Base-by-base conservation (phyloP, 2,888 invertebrate species). In the Netelia inedita region DNA sequence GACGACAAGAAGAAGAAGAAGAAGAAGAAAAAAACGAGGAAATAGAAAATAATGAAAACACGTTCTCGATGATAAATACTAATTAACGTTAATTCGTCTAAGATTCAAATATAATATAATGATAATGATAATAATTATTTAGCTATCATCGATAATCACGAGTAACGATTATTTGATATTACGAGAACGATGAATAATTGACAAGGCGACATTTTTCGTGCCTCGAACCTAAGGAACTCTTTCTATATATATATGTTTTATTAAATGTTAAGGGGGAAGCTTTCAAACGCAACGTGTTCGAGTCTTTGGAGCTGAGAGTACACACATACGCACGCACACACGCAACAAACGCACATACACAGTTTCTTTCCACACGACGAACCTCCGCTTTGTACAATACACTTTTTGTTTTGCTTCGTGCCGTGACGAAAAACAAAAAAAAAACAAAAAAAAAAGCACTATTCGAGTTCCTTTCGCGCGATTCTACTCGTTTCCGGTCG, bases 171-270 rank as follows among this genome's bases (percentile, higher is more conserved):
- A 72, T 73, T 73, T 63, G 16, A 68, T 63, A 63, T 74, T 35
- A 82, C 78, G 71, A 75, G 84, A 86, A 81, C 74, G 82, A 76
- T 69, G 68, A 82, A 79, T 81, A 79, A 82, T 84, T 69, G 74
- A 82, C 85, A 71, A 74, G 72, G 81, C 73, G 78, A 72, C 68
- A 82, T 63, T 81, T 78, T 61, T 41, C 19, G 74, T 59, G 74
- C 68, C 53, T 87, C 87, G 86, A 88, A 87, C 82, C 87, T 86
- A 87, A 89, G 79, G 82, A 88, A 85, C 82, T 80, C 81, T 46
- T 41, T 63, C 63, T 35, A 55, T 81, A 16, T 19, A 63, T 53
- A 68, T 66, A 46, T 21, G 9, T 78, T 23, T 69, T 16, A 76
- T 57, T 43, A 9, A 41, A 57, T 57, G 11, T 46, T 16, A 19